phyloP scores from a whole-genome alignment of 2,113 vertebrate genomes.

The Procapra przewalskii region DNA sequence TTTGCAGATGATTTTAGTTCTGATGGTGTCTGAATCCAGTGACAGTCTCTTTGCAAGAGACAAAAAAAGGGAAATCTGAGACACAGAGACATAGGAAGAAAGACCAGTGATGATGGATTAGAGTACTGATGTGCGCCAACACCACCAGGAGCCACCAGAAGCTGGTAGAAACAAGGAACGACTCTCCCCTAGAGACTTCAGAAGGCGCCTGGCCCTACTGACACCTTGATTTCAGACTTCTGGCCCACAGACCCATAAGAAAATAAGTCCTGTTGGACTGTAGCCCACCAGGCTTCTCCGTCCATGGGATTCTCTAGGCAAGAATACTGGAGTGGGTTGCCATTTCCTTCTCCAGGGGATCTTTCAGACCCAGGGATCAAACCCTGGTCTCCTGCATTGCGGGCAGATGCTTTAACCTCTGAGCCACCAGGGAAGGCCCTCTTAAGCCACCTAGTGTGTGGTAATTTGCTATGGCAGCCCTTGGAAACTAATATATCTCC shows the following conservation, averaged over 20 bases:
- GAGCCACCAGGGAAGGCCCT: background rate
- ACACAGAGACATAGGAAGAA: background rate
- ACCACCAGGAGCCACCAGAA: background rate
- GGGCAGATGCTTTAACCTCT: background rate
- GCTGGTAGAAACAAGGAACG: background rate
- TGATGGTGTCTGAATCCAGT: background rate
- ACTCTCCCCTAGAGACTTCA: background rate
- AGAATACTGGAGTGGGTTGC: background rate
- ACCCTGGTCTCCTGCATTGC: background rate
- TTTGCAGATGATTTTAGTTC: background rate
- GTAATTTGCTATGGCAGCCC: background rate
- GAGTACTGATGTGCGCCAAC: background rate
- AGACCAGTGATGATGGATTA: background rate
- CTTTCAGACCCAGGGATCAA: background rate
- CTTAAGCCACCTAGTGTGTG: background rate
- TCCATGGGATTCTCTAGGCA: background rate
- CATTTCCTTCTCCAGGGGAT: background rate
- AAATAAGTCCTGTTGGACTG: background rate
- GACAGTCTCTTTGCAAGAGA: background rate
- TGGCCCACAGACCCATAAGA: background rate
- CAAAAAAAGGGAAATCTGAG: background rate
- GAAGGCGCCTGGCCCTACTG: background rate
- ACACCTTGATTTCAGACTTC: background rate
- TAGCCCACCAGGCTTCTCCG: too few species aligned
- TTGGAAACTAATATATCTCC: background rate